phyloP scores from a whole-genome alignment of 2,888 invertebrate genomes.

The Maniola hyperantus region DNA sequence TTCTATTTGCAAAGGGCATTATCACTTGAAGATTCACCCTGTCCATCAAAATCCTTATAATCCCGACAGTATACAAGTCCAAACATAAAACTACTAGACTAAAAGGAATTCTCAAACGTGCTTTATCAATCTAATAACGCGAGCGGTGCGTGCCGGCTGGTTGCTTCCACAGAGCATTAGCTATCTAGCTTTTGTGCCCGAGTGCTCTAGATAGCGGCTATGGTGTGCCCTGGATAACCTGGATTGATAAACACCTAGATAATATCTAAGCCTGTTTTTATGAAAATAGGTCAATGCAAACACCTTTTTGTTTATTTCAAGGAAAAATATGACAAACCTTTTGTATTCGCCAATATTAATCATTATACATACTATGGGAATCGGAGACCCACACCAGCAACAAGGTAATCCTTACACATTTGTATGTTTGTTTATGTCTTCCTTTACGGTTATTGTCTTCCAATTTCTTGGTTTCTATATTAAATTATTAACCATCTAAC shows the following conservation, averaged over 20 bases:
- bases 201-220: constrained; percentile 29
- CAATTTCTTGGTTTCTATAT: no score
- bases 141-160: constrained; percentile 20
- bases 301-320: not conserved
- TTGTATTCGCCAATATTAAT: no score
- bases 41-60: no score
- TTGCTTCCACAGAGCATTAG: constrained; percentile 27
- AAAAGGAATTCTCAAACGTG: constrained; percentile 27
- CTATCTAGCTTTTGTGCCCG: constrained; percentile 27
- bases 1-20: not conserved
- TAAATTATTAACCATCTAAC: no score
- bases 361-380: no score
- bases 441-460: no score
- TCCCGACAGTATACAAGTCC: not conserved
- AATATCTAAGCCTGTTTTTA: not conserved
- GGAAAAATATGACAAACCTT: no score
- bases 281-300: not conserved
- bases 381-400: no score
- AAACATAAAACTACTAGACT: not conserved
- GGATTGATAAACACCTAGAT: constrained; percentile 30
- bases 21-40: not conserved
- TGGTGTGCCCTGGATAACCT: constrained; percentile 24
- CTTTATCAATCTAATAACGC: constrained; percentile 27
- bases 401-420: no score
- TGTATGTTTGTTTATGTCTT: no score